Evolutionary conservation across 1,140 invertebrate species (phyloP).

Genomic region (Agrypnia vestita): DNA sequence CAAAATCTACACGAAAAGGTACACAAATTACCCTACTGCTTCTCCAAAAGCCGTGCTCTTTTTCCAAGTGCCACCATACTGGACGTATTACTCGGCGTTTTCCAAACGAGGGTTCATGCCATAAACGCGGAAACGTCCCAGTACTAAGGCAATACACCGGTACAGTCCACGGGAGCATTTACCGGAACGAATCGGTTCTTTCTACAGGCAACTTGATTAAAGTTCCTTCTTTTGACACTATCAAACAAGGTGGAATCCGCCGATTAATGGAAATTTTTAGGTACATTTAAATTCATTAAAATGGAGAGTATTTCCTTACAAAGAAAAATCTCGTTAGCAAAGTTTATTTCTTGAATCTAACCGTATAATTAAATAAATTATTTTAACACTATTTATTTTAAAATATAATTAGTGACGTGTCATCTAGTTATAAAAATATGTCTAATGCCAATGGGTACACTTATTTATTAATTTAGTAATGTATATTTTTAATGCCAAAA

Average conservation of each 20-base stretch:
- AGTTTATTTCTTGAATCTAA: too few species aligned
- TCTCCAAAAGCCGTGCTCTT: not conserved
- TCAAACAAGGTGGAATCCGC: constrained; percentile 24
- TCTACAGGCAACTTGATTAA: constrained; percentile 41
- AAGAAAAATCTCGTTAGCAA: not conserved
- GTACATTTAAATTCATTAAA: constrained; percentile 8
- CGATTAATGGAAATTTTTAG: constrained; percentile 23
- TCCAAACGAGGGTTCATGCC: constrained; percentile 16
- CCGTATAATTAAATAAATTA: too few species aligned
- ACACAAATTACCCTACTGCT: not conserved
- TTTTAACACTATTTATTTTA: too few species aligned
- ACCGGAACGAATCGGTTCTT: constrained; percentile 41
- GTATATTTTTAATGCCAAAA: too few species aligned
- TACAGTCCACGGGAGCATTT: constrained; percentile 37
- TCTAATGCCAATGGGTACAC: too few species aligned
- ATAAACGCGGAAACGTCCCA: constrained; percentile 31
- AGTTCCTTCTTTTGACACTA: constrained; percentile 36
- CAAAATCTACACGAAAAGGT: not conserved
- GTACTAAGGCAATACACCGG: constrained; percentile 16
- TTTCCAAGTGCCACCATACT: constrained; percentile 6
- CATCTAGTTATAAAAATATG: too few species aligned
- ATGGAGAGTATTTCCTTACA: not conserved
- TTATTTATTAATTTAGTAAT: too few species aligned
- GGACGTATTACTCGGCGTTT: not conserved
- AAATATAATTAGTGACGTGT: too few species aligned